A percentile compares a stretch with the other conserved stretches of the same genome.
phyloP scores from a whole-genome alignment of 35 echinoderm and acorn worm species.

The Strongylocentrotus purpuratus region DNA sequence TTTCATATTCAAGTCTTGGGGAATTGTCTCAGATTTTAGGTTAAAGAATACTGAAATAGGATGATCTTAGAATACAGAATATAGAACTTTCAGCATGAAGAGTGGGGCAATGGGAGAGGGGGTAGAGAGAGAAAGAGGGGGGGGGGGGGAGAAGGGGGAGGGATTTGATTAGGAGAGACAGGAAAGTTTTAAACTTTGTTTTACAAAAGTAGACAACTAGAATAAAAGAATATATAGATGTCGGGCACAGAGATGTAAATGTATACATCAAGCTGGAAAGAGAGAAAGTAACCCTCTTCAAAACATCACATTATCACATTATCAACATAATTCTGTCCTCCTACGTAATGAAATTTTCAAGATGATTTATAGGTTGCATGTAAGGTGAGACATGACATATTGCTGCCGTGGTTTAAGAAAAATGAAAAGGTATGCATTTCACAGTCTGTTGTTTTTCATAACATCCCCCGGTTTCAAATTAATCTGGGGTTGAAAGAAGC shows the following conservation, averaged over 20 bases:
- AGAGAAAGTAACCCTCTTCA: background rate
- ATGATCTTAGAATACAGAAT: background rate
- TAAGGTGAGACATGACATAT: background rate
- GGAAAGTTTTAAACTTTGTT: too few species aligned
- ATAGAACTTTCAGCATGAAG: background rate
- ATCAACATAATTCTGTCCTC: background rate
- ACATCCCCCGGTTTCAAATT: background rate
- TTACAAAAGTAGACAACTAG: too few species aligned
- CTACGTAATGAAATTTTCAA: conserved; percentile 2
- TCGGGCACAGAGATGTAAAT: background rate
- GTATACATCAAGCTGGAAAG: background rate
- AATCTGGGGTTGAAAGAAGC: background rate
- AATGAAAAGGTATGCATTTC: background rate
- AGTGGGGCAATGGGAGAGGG: background rate
- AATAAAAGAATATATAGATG: background rate
- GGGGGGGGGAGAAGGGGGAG: too few species aligned
- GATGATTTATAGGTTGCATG: background rate
- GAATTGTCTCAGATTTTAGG: background rate
- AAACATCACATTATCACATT: background rate
- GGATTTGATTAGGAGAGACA: too few species aligned
- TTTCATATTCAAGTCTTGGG: background rate
- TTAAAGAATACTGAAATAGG: background rate
- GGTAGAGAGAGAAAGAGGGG: too few species aligned
- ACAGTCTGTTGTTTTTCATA: background rate
- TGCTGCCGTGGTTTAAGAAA: background rate